These are phyloP conservation scores for Bembecia ichneumoniformis DNA, from an alignment of 2,888 invertebrate genomes.

Conservation along the genomic window DNA sequence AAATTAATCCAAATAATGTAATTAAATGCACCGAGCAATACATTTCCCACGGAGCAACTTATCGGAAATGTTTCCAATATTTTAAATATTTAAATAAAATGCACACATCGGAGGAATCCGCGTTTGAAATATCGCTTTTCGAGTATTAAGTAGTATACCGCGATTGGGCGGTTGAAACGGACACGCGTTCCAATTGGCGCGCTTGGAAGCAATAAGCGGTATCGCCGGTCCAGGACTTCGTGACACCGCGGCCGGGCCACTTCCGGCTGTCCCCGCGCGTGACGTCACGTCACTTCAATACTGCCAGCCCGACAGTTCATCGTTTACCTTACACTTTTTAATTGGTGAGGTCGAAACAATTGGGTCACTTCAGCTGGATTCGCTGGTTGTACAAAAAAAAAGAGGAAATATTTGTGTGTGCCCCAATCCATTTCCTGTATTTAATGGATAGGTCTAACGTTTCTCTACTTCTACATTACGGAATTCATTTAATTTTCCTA, in stretches of 20 bases:
- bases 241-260: constrained; percentile 25
- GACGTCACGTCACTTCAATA: constrained; percentile 33
- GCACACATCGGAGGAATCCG: constrained; percentile 21
- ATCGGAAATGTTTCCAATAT: constrained; percentile 7
- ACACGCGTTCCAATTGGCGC: constrained; percentile 66
- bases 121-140: constrained; percentile 35
- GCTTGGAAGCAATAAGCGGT: constrained; percentile 54
- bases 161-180: constrained; percentile 47
- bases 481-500: no score
- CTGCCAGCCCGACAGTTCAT: constrained; percentile 27
- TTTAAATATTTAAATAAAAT: constrained; percentile 11
- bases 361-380: constrained; percentile 55
- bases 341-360: constrained; percentile 68
- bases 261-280: constrained; percentile 40
- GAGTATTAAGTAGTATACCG: constrained; percentile 32
- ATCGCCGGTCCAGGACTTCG: constrained; percentile 38
- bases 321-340: constrained; percentile 65
- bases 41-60: constrained; percentile 28
- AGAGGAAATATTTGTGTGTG: constrained; percentile 26
- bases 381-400: constrained; percentile 27
- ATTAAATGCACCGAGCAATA: constrained; percentile 21
- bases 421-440: constrained; percentile 25
- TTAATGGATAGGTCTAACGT: no score
- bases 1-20: constrained; percentile 27
- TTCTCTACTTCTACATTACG: no score